phyloP scores from a whole-genome alignment of 64 coral and sea anemone genomes.

The Stichodactyla helianthus region DNA sequence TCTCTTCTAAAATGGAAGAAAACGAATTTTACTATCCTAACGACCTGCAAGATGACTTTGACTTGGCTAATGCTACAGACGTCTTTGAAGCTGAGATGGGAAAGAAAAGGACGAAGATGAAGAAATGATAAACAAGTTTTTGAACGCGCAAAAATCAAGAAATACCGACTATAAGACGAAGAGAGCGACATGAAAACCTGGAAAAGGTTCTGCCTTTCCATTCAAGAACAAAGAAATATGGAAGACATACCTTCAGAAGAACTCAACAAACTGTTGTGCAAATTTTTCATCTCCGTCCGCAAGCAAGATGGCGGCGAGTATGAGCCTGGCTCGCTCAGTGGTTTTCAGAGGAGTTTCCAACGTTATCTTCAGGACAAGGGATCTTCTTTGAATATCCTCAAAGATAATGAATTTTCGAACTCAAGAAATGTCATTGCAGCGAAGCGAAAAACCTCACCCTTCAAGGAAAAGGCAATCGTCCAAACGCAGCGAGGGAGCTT shows the following conservation, averaged over 20 bases:
- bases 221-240: background rate
- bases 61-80: too few relatives aligned
- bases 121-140: background rate
- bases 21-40: too few relatives aligned
- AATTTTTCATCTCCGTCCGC: conserved; percentile 39
- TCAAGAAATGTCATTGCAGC: conserved; percentile 14
- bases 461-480: conserved; percentile 23
- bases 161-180: conserved; percentile 34
- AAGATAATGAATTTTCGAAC: background rate
- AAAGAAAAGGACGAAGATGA: too few relatives aligned
- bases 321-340: conserved; percentile 25
- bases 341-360: conserved; percentile 39
- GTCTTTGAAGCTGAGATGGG: too few relatives aligned
- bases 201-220: background rate
- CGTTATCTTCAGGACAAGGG: background rate
- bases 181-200: conserved; percentile 8
- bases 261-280: conserved; percentile 21
- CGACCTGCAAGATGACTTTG: too few relatives aligned
- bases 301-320: conserved; percentile 39
- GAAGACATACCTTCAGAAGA: background rate
- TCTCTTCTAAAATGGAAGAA: too few relatives aligned
- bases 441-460: background rate
- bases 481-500: conserved; percentile 16
- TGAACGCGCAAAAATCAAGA: conserved; percentile 17
- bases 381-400: conserved; percentile 10